Evolutionary conservation across 2,797 vertebrate species (phyloP).

Genomic region (Phylloscopus collybita): DNA sequence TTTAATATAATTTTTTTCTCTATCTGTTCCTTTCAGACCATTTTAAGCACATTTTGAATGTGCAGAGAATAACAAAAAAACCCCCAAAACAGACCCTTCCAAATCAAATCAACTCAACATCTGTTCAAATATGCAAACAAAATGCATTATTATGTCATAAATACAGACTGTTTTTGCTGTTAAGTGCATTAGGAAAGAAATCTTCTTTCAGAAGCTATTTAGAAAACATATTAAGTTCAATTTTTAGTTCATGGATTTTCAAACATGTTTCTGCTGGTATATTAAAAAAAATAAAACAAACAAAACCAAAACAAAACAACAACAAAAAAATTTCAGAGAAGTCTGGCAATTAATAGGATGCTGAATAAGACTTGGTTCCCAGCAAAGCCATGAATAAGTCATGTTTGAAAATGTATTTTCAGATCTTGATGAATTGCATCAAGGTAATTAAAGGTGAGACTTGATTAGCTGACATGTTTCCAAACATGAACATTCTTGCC

Average conservation of each 20-base stretch:
- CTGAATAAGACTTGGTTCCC: constrained; percentile 5
- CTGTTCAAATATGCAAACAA: constrained; percentile 10
- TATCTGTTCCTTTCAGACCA: not conserved
- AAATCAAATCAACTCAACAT: constrained; percentile 15
- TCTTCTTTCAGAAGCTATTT: constrained; percentile 22
- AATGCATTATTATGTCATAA: constrained; percentile 6
- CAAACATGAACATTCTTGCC: constrained; percentile 60
- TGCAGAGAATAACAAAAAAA: not conserved
- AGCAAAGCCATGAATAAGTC: constrained; percentile 35
- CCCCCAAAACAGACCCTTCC: not conserved
- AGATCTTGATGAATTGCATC: constrained; percentile 48
- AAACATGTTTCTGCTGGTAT: constrained; percentile 27
- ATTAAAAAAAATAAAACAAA: not conserved
- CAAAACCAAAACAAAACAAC: no score
- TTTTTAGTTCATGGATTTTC: constrained; percentile 16
- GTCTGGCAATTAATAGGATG: not conserved
- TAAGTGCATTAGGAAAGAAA: constrained; percentile 11
- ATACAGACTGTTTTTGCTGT: not conserved
- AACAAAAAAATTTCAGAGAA: not conserved
- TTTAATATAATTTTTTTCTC: not conserved
- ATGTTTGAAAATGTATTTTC: constrained; percentile 33
- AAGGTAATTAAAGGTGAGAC: constrained; percentile 59
- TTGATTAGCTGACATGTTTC: constrained; percentile 54
- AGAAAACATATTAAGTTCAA: constrained; percentile 4
- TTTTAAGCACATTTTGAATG: not conserved